phyloP scores from a whole-genome alignment of 2,888 invertebrate genomes.

The Zygogramma bicolorata region DNA sequence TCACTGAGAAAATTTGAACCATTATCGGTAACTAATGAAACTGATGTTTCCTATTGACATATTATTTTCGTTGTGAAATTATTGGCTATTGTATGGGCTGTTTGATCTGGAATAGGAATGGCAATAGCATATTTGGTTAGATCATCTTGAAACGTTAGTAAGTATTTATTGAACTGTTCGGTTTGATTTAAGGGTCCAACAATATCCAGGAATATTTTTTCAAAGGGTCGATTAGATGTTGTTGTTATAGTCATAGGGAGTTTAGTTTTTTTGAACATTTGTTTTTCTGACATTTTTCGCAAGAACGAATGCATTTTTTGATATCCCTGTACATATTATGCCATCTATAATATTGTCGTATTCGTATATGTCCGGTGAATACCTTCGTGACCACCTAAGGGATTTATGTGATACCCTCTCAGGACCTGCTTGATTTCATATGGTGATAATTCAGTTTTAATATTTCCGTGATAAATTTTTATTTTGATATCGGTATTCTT shows the following conservation, averaged over 20 bases:
- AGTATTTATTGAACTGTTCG: slow-evolving; percentile 54
- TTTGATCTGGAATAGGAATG: slow-evolving; percentile 54
- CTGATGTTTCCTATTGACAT: slow-evolving; percentile 44
- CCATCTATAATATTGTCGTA: slow-evolving; percentile 55
- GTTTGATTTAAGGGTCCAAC: slow-evolving; percentile 55
- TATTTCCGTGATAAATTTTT: slow-evolving; percentile 36
- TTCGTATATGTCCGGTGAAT: slow-evolving; percentile 41
- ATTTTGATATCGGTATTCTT: slow-evolving; percentile 41
- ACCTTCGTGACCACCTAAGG: slow-evolving; percentile 48
- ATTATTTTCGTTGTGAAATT: slow-evolving; percentile 48
- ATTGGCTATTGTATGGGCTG: slow-evolving; percentile 56
- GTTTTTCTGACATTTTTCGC: slow-evolving; percentile 56
- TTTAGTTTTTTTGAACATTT: slow-evolving; percentile 48
- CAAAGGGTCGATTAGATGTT: slow-evolving; percentile 50
- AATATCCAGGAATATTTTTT: slow-evolving; percentile 54
- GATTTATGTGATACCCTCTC: slow-evolving; percentile 45
- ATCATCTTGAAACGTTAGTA: slow-evolving; percentile 59
- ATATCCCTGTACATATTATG: slow-evolving; percentile 45
- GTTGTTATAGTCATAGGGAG: slow-evolving; percentile 56
- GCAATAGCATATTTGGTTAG: slow-evolving; percentile 57
- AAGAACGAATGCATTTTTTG: slow-evolving; percentile 53
- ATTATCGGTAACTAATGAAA: slow-evolving; percentile 42
- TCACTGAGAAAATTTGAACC: slow-evolving; percentile 39
- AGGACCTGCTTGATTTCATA: slow-evolving; percentile 46
- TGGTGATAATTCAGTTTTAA: slow-evolving; percentile 21